Base-by-base conservation (phyloP, 2,888 invertebrate genomes). In the Tyria jacobaeae region DNA sequence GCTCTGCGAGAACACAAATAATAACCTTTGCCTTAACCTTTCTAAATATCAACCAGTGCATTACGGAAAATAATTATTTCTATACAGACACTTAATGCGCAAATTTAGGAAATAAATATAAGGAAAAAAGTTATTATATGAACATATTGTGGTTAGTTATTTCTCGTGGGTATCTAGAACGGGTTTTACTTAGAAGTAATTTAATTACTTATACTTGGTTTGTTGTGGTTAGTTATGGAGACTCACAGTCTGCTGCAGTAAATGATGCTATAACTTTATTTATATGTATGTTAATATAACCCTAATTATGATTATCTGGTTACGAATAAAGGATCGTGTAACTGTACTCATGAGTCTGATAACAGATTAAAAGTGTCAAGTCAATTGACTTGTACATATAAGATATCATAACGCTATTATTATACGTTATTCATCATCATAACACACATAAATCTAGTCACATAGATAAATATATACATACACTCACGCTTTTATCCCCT, bases 191-290 rank as follows among this genome's bases (percentile, higher is more conserved):
- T 25, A 9, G 35, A 7, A 15, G 10, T 12, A 54, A 54, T 21
- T 14, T 21, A 17, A 7, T 27, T 21, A 31, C 27, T 44, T 31
- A 21, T 25, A 9, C 21, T 15, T 39, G 14, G 7, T 21, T 44
- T 37, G 27, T 49, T 57, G 57, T 25, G 37, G 49, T 57, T 57
- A 34, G 12, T 49, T 24, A 14, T 3, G 57, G 49, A 35, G 37
- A 49, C 37, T 49, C 37, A 49, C 27, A 3, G 48, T 37, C 49
- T 39, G 17, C 27, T 3, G 25, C n/a, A n/a, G 14, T 25, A 27
- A 54, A 27, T 55, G 55, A 55, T 44, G 55, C 21, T 21, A 55
- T 31, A 21, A 27, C 9, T 27, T 27, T 5, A 27, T 44, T 7
- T 31, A 27, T n/a, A n/a, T n/a, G n/a, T n/a, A n/a, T n/a, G n/a